Percentiles rank a stretch among this genome's conserved stretches.
Evolutionary conservation across 2,113 vertebrate species (phyloP).

Genomic region (Arenaria interpres): DNA sequence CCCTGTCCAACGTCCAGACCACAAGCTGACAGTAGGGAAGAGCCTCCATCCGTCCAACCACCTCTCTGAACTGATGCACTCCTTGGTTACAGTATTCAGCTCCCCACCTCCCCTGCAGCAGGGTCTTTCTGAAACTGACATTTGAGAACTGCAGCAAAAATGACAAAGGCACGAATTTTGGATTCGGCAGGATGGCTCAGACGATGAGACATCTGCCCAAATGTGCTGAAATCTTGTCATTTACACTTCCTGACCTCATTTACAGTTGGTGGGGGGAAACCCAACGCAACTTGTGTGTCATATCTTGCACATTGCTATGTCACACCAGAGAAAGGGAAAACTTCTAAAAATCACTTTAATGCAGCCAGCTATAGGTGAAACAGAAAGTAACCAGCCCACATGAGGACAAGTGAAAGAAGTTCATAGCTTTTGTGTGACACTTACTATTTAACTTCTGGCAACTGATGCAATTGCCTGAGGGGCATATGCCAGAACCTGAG

Average conservation of each 20-base stretch:
- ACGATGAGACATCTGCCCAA: not conserved
- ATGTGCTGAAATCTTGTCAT: not conserved
- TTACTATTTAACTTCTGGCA: not conserved
- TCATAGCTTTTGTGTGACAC: not conserved
- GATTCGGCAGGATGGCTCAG: not conserved
- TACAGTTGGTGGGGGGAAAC: slow-evolving; percentile 11
- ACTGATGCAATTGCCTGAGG: not conserved
- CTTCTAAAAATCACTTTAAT: not conserved
- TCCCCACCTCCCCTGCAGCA: not conserved
- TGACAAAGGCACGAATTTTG: accelerated
- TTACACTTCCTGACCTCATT: not conserved
- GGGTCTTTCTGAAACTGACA: not conserved
- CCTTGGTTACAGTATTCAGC: accelerated
- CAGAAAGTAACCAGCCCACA: not conserved
- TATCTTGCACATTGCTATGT: not conserved
- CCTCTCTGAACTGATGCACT: not conserved
- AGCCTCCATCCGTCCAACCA: not conserved
- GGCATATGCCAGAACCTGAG: not conserved
- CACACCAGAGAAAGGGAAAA: not conserved
- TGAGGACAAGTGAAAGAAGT: not conserved
- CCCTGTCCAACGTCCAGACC: not conserved
- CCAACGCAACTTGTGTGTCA: not conserved
- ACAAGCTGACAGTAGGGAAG: not conserved
- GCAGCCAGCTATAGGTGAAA: not conserved
- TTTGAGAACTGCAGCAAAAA: not conserved